Evolutionary conservation across 2,888 invertebrate species (phyloP), one percentile per base, ranked within the genome.

Genomic region (Leptothorax acervorum): DNA sequence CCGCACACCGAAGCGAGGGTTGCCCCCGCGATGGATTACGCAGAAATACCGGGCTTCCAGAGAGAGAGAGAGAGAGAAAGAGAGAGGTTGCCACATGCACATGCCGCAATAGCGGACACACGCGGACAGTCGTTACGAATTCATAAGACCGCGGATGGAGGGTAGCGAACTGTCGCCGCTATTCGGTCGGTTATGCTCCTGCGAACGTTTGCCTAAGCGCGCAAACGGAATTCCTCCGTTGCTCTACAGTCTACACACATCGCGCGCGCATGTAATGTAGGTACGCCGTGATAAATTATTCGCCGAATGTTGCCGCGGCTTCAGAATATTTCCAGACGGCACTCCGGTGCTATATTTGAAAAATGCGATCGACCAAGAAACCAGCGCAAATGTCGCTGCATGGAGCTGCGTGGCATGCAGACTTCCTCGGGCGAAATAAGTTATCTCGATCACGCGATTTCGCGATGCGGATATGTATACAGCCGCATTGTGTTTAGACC

Each of bases 101-200:
- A 42, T 5, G 48, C 68, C 65, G 82, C 82, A 68, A 42, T 51
- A 45, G 60, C 62, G 71, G 71, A 86, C 75, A 63, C 85, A 48
- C 81, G 63, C 85, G 55, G 45, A 23, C 35, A 65, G 63, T 83
- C 88, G 89, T 92, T 91, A 91, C 83, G 87, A 89, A 91, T 92
- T 92, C 87, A 92, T 84, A 66, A 66, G 35, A 70, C 45, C 78
- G 68, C 71, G 83, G 55, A 70, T 42, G 70, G 63, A 85, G 87
- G 83, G 82, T 87, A 66, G 62, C 42, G 51, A 74, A 71, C 65
- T 83, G 87, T 83, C 79, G 76, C 53, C 68, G 65, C 57, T 35
- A 15, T 63, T 35, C 45, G 57, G 68, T 76, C 39, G 42, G 51
- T 18, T 62, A 12, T 48, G 65, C 62, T 73, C 53, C 51, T 28